Evolutionary conservation across 2,888 invertebrate species (phyloP), one percentile per base, ranked within the genome.

Genomic region (Julus scanicus): DNA sequence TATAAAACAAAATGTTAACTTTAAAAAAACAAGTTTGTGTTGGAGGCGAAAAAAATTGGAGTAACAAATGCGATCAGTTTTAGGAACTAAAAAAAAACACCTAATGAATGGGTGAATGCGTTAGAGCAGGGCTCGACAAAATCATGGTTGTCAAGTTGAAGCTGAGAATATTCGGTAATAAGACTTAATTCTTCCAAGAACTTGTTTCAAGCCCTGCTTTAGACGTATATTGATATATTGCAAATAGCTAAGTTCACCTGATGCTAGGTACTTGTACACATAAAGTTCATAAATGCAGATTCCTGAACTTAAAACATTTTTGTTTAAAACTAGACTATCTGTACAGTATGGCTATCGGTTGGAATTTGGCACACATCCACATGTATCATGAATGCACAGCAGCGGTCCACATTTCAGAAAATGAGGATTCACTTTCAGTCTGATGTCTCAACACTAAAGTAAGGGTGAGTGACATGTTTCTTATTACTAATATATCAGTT

Each of bases 281-380:
- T 13, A 63, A 63, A 63, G 71, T 71, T 29, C 9, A 9, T n/a
- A 71, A 29, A 71, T 71, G 71, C 71, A 29, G 20, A n/a, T 71
- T 71, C n/a, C 29, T 71, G 71, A 71, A 71, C 71, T 20, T 29
- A n/a, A 63, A 63, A 17, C 17, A 2, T 71, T 71, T 29, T 20
- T 71, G 29, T 71, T 71, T 71, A 71, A 71, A 71, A 71, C 71
- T 71, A 71, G 71, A 71, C 63, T 63, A 29, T 71, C 71, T 71
- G 71, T 71, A 71, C 71, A 71, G 71, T 63, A 63, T 63, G 63
- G 63, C 9, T 63, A 63, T 63, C 63, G 20, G 63, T 71, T 71
- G 20, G 71, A 29, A 71, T 71, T 71, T 71, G 71, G 71, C 71
- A 71, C 71, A 71, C 71, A n/a, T 2, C 29, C 71, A 29, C 29